phyloP scores from a whole-genome alignment of 1,140 invertebrate species.

The Stenopsyche tienmushanensis region DNA sequence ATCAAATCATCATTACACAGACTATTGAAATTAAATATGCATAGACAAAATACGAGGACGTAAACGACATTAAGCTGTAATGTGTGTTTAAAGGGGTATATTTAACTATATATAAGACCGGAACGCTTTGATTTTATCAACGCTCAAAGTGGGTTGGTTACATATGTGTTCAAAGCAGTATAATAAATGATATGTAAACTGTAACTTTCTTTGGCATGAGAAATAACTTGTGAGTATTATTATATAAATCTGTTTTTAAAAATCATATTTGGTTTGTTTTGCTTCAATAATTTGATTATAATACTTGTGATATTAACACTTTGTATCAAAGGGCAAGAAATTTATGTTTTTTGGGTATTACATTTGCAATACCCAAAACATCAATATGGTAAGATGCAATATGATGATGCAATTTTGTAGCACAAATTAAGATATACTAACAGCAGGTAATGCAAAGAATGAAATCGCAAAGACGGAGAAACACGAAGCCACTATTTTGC shows the following conservation, averaged over 20 bases:
- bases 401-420: not conserved
- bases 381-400: not conserved
- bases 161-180: not conserved
- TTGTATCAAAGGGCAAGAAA: not conserved
- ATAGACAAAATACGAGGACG: not conserved
- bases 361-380: no score
- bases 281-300: no score
- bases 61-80: not conserved
- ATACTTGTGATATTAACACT: no score
- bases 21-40: slow-evolving; percentile 8
- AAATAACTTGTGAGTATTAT: no score
- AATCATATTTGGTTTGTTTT: no score
- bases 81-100: not conserved
- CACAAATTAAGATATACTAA: slow-evolving; percentile 56
- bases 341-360: no score
- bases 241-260: no score
- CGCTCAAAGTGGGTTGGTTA: not conserved
- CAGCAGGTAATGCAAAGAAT: slow-evolving; percentile 88
- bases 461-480: slow-evolving; percentile 79
- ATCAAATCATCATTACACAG: slow-evolving; percentile 11
- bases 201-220: no score
- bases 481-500: slow-evolving; percentile 88
- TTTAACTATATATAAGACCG: not conserved
- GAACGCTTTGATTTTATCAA: not conserved
- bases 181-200: not conserved